Percentiles rank a stretch among this genome's conserved stretches.
Evolutionary conservation across 1,140 invertebrate genomes (phyloP).

Genomic region (Hestina assimilis): DNA sequence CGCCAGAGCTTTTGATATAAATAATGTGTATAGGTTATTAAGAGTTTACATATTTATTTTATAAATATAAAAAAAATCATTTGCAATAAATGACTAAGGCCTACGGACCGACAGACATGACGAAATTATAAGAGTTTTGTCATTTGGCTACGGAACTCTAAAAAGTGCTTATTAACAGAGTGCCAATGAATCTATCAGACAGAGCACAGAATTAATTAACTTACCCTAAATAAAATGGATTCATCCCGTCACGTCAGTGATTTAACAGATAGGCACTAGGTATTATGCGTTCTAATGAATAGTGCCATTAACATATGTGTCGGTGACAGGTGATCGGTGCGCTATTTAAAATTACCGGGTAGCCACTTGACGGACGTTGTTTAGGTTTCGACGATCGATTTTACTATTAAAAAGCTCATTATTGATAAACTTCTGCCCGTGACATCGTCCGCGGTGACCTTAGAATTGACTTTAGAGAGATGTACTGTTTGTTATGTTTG

Average conservation of each 20-base stretch:
- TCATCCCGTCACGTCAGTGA: constrained; percentile 1
- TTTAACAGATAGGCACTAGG: constrained; percentile 10
- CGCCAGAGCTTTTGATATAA: too few species aligned
- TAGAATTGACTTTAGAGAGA: too few species aligned
- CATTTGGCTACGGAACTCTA: too few species aligned
- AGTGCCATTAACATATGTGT: constrained; percentile 17
- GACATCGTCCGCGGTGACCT: too few species aligned
- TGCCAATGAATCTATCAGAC: not conserved
- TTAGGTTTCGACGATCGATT: not conserved
- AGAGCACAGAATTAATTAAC: constrained; percentile 1
- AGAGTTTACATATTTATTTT: too few species aligned
- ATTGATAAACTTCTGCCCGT: not conserved
- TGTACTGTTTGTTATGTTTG: too few species aligned
- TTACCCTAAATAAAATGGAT: not conserved
- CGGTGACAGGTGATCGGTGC: constrained; percentile 14
- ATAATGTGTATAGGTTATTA: too few species aligned
- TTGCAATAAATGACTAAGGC: not conserved
- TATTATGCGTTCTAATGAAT: constrained; percentile 2
- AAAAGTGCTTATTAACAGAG: not conserved
- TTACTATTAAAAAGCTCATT: not conserved
- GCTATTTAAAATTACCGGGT: constrained; percentile 1
- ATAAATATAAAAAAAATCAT: too few species aligned
- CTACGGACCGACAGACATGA: too few species aligned
- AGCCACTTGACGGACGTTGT: constrained; percentile 5
- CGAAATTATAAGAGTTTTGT: too few species aligned